Conservation (phyloP, 2,888 invertebrate species). For the Tetrapedia diversipes region DNA sequence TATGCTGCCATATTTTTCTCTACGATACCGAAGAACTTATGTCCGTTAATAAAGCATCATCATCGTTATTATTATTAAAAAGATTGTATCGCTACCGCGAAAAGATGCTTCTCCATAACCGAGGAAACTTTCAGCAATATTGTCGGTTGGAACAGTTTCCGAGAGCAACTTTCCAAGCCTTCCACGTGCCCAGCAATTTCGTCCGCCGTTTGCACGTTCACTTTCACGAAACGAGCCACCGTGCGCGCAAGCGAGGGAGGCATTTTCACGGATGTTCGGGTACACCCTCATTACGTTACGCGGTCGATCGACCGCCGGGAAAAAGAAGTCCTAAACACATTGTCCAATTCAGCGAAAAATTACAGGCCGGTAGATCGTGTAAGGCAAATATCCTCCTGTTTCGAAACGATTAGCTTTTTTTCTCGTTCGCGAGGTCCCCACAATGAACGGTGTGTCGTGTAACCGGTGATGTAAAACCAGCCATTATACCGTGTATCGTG, state of each 20-base stretch:
- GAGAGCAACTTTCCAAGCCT: not conserved
- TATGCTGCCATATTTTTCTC: no score
- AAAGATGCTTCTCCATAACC: no score
- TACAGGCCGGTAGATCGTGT: conserved; percentile 3
- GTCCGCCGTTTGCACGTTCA: conserved; percentile 1
- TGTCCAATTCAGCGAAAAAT: conserved; percentile 36
- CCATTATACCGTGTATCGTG: no score
- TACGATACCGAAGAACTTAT: no score
- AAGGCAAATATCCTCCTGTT: not conserved
- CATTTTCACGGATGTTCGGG: conserved; percentile 33
- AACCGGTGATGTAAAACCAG: no score
- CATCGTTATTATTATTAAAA: no score
- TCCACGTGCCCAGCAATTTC: conserved; percentile 3
- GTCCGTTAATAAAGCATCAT: no score
- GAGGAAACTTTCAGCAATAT: no score
- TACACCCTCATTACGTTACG: conserved; percentile 33
- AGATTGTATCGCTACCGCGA: no score
- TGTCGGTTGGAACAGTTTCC: not conserved
- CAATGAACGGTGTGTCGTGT: not conserved
- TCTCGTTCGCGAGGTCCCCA: not conserved
- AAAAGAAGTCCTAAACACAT: conserved; percentile 30
- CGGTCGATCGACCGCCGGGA: conserved; percentile 23
- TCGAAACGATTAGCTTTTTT: conserved; percentile 11
- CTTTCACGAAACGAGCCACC: conserved; percentile 12
- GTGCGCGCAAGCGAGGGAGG: not conserved